Percentiles rank a stretch among this genome's conserved stretches.
Evolutionary conservation across 2,113 vertebrate genomes (phyloP).

Genomic region (Rattus rattus): DNA sequence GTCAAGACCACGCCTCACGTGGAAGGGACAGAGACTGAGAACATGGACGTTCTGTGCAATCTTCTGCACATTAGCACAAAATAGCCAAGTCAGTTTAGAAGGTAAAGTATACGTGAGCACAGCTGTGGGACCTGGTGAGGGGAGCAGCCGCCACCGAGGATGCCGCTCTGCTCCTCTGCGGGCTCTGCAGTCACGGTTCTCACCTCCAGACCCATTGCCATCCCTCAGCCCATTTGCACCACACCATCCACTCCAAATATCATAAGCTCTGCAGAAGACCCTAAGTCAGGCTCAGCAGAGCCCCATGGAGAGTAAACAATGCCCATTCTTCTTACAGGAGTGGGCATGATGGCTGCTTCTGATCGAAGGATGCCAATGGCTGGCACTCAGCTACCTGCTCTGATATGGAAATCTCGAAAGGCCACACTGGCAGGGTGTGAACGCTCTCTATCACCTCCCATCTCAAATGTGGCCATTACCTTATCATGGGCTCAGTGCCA

Average conservation of each 20-base stretch:
- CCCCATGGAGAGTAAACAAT: neutral
- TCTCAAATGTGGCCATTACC: constrained; percentile 30
- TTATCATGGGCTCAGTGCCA: neutral
- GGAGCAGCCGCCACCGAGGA: neutral
- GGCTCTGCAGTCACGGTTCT: neutral
- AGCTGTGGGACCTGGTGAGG: neutral
- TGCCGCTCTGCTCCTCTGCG: neutral
- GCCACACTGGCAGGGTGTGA: neutral
- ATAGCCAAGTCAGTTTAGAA: neutral
- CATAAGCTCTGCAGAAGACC: neutral
- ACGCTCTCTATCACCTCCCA: neutral
- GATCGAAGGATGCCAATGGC: neutral
- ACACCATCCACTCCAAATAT: neutral
- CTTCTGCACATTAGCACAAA: neutral
- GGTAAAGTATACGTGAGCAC: neutral
- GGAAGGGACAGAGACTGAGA: neutral
- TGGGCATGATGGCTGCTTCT: neutral
- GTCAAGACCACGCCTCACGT: neutral
- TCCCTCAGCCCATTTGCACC: no score
- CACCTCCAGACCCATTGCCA: neutral
- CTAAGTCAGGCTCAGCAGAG: neutral
- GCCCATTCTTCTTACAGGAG: neutral
- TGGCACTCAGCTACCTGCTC: neutral
- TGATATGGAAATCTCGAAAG: neutral
- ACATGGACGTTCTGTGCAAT: neutral